These are phyloP conservation scores for Heliconius sara DNA, from an alignment of 2,888 invertebrate species.

Conservation along the genomic window DNA sequence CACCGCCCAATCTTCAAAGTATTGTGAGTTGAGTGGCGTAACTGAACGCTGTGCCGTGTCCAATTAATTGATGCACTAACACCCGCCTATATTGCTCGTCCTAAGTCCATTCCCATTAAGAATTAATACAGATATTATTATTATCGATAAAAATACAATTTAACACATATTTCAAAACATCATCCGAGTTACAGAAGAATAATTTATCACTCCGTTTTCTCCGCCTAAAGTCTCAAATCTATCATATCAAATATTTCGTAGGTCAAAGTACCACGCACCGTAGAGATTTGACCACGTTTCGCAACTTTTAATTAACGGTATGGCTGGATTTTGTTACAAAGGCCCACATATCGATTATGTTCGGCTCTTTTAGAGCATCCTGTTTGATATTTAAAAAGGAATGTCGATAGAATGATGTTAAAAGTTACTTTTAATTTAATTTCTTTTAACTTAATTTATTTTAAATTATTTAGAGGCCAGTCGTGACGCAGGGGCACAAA, in stretches of 20 bases:
- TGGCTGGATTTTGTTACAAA: constrained; percentile 18
- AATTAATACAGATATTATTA: no score
- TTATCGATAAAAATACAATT: no score
- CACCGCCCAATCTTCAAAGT: no score
- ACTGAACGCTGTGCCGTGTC: no score
- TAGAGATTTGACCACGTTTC: constrained; percentile 26
- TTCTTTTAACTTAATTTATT: not conserved
- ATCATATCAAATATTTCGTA: constrained; percentile 7
- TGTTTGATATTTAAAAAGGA: not conserved
- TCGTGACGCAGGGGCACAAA: no score
- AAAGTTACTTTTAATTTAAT: not conserved
- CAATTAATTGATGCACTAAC: no score
- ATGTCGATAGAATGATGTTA: not conserved
- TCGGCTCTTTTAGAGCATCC: not conserved
- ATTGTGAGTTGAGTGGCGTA: no score
- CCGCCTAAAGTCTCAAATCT: not conserved
- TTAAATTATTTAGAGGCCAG: not conserved
- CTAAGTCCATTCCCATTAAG: no score
- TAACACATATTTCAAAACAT: no score
- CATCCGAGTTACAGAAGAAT: no score
- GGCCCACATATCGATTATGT: constrained; percentile 1
- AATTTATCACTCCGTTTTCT: no score
- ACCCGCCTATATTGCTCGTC: no score
- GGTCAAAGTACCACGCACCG: not conserved
- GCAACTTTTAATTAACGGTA: constrained; percentile 33